A percentile compares a stretch with the other conserved stretches of the same genome.
These are phyloP conservation scores for Diphyllodes magnificus DNA, from an alignment of 2,113 vertebrate genomes.

Conservation along the genomic window DNA sequence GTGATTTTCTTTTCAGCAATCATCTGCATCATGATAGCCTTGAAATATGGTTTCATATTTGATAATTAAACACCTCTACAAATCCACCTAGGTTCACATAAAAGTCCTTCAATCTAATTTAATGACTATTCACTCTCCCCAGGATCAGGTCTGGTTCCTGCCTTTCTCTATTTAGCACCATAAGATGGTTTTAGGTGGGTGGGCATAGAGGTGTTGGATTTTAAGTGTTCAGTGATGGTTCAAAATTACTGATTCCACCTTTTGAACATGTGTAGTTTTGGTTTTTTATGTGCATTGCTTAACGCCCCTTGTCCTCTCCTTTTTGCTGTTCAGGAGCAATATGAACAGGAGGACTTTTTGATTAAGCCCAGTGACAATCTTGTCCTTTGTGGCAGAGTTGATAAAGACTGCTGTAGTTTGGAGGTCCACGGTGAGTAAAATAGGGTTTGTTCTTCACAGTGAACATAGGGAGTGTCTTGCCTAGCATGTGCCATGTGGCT, in stretches of 20 bases:
- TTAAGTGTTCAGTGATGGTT: background rate
- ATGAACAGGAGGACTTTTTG: conserved; percentile 91
- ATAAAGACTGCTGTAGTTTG: conserved; percentile 91
- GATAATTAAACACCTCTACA: background rate
- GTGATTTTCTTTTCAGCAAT: background rate
- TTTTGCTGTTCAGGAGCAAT: conserved; percentile 83
- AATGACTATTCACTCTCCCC: background rate
- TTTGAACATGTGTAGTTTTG: background rate
- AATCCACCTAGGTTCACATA: background rate
- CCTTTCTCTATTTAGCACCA: background rate
- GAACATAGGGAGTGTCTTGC: background rate
- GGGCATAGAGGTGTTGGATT: background rate
- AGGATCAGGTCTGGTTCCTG: fast-evolving
- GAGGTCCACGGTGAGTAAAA: conserved; percentile 83
- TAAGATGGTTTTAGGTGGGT: background rate
- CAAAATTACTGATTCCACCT: background rate
- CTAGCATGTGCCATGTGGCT: background rate
- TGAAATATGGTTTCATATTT: background rate
- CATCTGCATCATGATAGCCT: background rate
- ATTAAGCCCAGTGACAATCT: conserved; percentile 91
- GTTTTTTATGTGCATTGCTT: background rate
- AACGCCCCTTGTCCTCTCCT: background rate
- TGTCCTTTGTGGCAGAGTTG: conserved; percentile 84
- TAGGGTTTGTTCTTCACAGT: background rate
- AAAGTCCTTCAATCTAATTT: background rate